Base-by-base conservation (phyloP, 2,113 vertebrate species). In the Pseudopodoces humilis region DNA sequence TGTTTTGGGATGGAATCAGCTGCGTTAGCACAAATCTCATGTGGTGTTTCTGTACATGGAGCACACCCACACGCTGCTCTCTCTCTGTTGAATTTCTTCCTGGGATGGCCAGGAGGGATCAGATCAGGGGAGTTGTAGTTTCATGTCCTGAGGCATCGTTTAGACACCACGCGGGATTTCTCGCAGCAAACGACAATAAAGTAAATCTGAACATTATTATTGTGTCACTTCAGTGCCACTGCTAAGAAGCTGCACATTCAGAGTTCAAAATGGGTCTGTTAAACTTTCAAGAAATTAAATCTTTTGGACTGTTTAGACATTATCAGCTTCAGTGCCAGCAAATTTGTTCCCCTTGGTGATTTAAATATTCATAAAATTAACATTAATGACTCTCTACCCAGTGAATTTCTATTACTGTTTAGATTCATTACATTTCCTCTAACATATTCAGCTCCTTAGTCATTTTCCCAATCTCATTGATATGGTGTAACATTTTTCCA, bases 331-430 rank as follows among this genome's bases (percentile, higher is more conserved):
- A 94, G 46, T 87, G 75, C 74, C 58, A 84, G 86, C 60, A 95
- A 95, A 83, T 95, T 96, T 96, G 90, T 97, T 97, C 90, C 88
- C 77, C 82, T 92, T 5, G 49, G 76, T 91, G 90, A 96, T 96
- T 95, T 96, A 93, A 94, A 86, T 89, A 95, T 82, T 97, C 82
- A 90, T 75, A 88, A 91, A 94, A 97, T 97, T 94, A 94, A 83
- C 95, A 74, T 94, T 94, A 97, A 96, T 94, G 93, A 83, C 52
- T 92, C 72, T 69, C 82, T 87, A 90, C 43, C 71, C 74, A 63
- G 58, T 96, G 90, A 92, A 87, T 96, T 93, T 95, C 95, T 96
- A 71, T 94, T 92, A 93, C 91, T 90, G 90, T 83, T 96, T 91
- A 88, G 76, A 95, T 94, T 95, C 90, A 92, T 96, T 95, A 69